Conservation (phyloP, 2,888 invertebrate species). For the Mystacides longicornis region DNA sequence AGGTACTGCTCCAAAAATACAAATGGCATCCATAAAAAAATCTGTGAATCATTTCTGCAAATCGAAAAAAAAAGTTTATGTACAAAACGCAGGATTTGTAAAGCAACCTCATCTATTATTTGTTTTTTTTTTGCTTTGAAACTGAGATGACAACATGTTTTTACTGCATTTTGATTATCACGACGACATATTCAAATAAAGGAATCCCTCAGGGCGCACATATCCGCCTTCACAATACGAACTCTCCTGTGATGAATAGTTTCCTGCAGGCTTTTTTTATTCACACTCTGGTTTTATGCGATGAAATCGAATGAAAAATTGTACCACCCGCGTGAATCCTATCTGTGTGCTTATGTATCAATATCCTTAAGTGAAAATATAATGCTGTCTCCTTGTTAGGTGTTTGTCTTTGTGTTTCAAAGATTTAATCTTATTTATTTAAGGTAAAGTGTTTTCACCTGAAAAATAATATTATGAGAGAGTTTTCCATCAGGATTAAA, state of each 20-base stretch:
- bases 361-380: neutral
- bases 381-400: neutral
- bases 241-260: slow-evolving; percentile 21
- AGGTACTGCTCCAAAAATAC: too few species aligned
- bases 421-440: slow-evolving; percentile 1
- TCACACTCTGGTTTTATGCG: slow-evolving; percentile 19
- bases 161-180: too few species aligned
- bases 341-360: neutral
- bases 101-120: too few species aligned
- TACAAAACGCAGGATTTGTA: too few species aligned
- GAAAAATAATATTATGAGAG: neutral
- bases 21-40: too few species aligned
- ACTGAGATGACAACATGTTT: too few species aligned
- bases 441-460: slow-evolving; percentile 1
- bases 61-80: too few species aligned
- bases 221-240: slow-evolving; percentile 2
- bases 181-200: too few species aligned
- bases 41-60: too few species aligned
- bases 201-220: neutral
- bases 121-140: too few species aligned
- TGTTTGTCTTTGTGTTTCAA: neutral
- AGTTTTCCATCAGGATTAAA: neutral
- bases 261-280: slow-evolving; percentile 19
- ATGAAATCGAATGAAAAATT: slow-evolving; percentile 22
- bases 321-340: neutral